phyloP scores from a whole-genome alignment of 1,140 invertebrate genomes.

The Ctenoplectra terminalis region DNA sequence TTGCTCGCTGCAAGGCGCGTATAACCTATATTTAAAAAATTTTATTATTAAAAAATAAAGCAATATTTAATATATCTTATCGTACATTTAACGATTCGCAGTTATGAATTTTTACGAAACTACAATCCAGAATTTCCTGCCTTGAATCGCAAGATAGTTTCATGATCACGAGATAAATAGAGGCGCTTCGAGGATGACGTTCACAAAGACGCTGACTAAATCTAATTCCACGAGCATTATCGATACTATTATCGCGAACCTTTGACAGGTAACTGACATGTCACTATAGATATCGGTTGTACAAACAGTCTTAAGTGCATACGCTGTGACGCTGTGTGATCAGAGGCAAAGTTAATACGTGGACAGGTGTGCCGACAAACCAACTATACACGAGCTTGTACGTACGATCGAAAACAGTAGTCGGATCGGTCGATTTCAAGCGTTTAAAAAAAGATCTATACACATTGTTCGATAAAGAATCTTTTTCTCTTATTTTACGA shows the following conservation, averaged over 20 bases:
- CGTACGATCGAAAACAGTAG: not conserved
- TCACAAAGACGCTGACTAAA: slow-evolving; percentile 19
- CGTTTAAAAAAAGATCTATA: not conserved
- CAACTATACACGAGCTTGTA: not conserved
- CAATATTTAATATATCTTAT: no score
- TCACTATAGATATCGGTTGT: slow-evolving; percentile 38
- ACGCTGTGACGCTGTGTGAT: not conserved
- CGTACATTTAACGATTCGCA: no score
- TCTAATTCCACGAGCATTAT: slow-evolving; percentile 43
- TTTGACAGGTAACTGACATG: slow-evolving; percentile 52
- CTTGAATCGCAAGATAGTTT: not conserved
- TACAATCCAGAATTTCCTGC: no score
- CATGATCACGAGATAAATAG: not conserved
- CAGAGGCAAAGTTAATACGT: slow-evolving; percentile 17
- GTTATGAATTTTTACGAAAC: no score
- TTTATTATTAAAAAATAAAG: no score
- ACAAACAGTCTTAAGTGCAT: slow-evolving; percentile 53
- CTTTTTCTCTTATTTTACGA: no score
- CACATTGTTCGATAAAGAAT: no score
- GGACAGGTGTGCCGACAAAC: not conserved
- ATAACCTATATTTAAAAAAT: no score
- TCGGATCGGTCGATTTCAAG: not conserved
- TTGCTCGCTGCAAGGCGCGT: no score
- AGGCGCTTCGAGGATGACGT: not conserved
- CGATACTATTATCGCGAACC: slow-evolving; percentile 50